A percentile compares a stretch with the other conserved stretches of the same genome.
Evolutionary conservation across 2,113 vertebrate genomes (phyloP).

Genomic region (Tragelaphus strepsiceros): DNA sequence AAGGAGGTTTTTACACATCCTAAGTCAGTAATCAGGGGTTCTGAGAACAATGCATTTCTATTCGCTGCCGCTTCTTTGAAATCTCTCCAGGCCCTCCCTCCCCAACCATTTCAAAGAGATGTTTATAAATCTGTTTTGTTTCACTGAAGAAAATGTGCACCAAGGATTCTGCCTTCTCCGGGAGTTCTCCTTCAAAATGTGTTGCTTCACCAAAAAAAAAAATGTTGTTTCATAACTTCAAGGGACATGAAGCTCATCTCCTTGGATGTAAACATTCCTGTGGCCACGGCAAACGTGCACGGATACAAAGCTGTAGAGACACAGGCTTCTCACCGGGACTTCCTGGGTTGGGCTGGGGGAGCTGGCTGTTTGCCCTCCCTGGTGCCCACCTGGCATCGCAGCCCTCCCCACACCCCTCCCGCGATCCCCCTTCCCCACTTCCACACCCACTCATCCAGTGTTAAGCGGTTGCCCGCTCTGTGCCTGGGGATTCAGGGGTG

Average conservation of each 20-base stretch:
- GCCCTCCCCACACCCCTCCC: no score
- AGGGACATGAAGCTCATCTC: not conserved
- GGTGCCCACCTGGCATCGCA: not conserved
- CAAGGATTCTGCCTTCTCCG: not conserved
- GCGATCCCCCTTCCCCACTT: not conserved
- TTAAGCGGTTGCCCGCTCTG: not conserved
- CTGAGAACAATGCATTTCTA: not conserved
- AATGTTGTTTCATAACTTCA: not conserved
- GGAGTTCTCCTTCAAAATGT: not conserved
- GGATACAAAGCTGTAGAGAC: not conserved
- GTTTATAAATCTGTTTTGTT: not conserved
- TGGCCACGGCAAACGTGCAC: not conserved
- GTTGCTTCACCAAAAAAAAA: not conserved
- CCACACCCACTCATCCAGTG: not conserved
- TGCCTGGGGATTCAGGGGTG: not conserved
- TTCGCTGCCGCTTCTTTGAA: not conserved
- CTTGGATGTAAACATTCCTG: not conserved
- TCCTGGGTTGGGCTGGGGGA: not conserved
- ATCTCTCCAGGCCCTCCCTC: not conserved
- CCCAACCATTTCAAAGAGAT: not conserved
- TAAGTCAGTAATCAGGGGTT: not conserved
- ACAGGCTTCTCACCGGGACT: not conserved
- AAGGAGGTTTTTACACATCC: not conserved
- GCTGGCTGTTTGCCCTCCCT: not conserved
- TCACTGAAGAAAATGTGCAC: not conserved